These are phyloP conservation scores for Clupea harengus DNA, from an alignment of 2,113 vertebrate species.

Conservation along the genomic window DNA sequence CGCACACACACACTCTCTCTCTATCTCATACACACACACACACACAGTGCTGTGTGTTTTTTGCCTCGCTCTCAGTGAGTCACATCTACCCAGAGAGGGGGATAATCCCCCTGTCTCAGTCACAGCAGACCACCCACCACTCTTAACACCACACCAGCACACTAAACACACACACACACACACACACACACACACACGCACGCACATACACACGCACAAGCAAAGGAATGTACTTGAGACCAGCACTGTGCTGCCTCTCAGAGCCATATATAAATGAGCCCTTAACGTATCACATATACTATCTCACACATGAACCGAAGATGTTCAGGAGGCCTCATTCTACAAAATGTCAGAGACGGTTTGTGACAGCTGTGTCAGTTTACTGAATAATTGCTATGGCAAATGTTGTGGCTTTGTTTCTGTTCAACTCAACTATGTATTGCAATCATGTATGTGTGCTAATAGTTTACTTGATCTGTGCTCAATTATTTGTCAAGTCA, in stretches of 20 bases:
- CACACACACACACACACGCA: neutral
- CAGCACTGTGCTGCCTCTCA: neutral
- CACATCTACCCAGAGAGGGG: neutral
- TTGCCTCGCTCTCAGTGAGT: neutral
- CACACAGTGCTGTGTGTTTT: conserved; percentile 18
- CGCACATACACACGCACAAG: neutral
- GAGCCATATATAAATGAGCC: conserved; percentile 18
- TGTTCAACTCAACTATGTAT: neutral
- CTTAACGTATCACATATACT: conserved; percentile 17
- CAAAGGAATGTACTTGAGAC: neutral
- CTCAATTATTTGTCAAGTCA: too few species aligned
- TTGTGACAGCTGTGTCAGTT: neutral
- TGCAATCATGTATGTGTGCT: neutral
- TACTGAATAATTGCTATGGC: neutral
- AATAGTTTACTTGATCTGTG: too few species aligned
- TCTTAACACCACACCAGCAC: neutral
- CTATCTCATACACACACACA: conserved; percentile 12
- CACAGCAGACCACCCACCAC: conserved; percentile 6
- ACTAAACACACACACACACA: neutral
- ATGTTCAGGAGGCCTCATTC: neutral
- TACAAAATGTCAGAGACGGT: neutral
- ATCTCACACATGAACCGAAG: neutral
- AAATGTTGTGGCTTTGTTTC: neutral
- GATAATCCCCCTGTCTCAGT: neutral
- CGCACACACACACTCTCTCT: conserved; percentile 11